These are phyloP conservation scores for Loris lydekkerianus DNA, from an alignment of 2,797 vertebrate genomes.

Conservation along the genomic window DNA sequence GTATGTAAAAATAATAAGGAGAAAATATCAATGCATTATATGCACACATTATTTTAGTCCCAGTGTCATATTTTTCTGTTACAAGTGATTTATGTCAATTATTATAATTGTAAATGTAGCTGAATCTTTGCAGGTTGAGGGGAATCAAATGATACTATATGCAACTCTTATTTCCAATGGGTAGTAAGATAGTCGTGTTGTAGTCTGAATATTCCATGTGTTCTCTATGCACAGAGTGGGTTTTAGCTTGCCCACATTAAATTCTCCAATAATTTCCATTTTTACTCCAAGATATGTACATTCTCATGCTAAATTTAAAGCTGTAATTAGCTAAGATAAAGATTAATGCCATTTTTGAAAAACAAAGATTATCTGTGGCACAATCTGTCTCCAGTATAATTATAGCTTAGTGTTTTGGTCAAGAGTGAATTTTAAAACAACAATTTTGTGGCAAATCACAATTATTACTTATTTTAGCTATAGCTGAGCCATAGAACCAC, in stretches of 20 bases:
- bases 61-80: neutral
- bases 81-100: neutral
- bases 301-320: slow-evolving; percentile 25
- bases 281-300: slow-evolving; percentile 1
- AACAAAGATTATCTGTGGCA: slow-evolving; percentile 39
- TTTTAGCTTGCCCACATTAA: neutral
- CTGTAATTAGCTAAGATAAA: slow-evolving; percentile 54
- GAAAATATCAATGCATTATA: neutral
- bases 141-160: neutral
- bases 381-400: slow-evolving; percentile 31
- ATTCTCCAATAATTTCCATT: slow-evolving; percentile 32
- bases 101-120: neutral
- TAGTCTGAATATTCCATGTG: neutral
- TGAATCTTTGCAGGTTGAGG: neutral
- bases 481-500: neutral
- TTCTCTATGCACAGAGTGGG: neutral
- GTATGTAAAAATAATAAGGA: neutral
- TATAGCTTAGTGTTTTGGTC: slow-evolving; percentile 32
- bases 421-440: slow-evolving; percentile 52
- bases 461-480: slow-evolving; percentile 21
- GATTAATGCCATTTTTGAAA: slow-evolving; percentile 57
- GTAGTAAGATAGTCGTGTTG: neutral
- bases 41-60: neutral
- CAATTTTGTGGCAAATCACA: slow-evolving; percentile 25
- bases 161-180: neutral